Evolutionary conservation across 2,888 invertebrate genomes (phyloP), one percentile per base, ranked within the genome.

Genomic region (Lasioglossum malachurum): DNA sequence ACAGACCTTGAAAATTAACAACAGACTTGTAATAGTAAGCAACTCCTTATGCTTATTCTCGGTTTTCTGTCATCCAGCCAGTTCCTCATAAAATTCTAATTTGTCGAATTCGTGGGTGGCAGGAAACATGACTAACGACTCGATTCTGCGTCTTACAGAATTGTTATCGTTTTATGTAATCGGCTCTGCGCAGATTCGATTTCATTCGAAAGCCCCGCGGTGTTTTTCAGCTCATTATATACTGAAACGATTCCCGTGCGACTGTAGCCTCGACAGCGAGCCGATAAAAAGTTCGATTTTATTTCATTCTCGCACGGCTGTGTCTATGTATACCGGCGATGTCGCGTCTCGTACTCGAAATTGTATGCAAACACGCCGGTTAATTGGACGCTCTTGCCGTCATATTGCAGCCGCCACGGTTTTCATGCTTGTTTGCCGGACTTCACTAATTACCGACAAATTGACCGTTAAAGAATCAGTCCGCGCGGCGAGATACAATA

Each of bases 131-230:
- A 73, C 49, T 49, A 83, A 49, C 88, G 90, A 90, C 84, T 90
- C 88, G 53, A 88, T 77, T 78, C 49, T 83, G 86, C 81, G 71
- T 23, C 80, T 90, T 87, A 84, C 81, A 85, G 83, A 90, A 90
- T 79, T 71, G 41, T 53, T 74, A 83, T 46, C 69, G 76, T 76
- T 80, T 87, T 80, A 73, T 57, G 74, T 79, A 49, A 77, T 80
- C 75, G 67, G 46, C 41, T 12, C 49, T 27, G 31, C 49, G 38
- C 41, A 31, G 46, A 31, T 72, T 72, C 46, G 31, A 67, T 31
- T 49, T 27, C 7, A 41, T 67, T 23, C 31, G 16, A 35, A 64
- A 73, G 77, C 35, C 23, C 23, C 60, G 46, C 41, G 31, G 53
- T 53, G 41, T 44, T 19, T 57, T 75, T 27, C 49, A 46, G 38